phyloP scores from a whole-genome alignment of 2,113 vertebrate species.

The Danio rerio region GRCz12tu NC_133178.1:19345001-19345500 shows the following conservation, averaged over 20 bases:
- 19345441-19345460: conserved; percentile 76
- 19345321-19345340: conserved; percentile 23
- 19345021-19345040: too few relatives aligned
- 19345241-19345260: neutral
- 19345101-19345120: too few relatives aligned
- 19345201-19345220: neutral
- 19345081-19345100: too few relatives aligned
- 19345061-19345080: too few relatives aligned
- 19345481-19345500: conserved; percentile 70
- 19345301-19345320: neutral
- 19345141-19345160: too few relatives aligned
- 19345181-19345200: too few relatives aligned
- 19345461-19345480: conserved; percentile 73
- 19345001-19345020: too few relatives aligned
- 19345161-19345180: too few relatives aligned
- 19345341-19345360: neutral
- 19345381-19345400: conserved; percentile 16
- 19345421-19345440: conserved; percentile 70
- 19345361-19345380: neutral
- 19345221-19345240: neutral
- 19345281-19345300: neutral
- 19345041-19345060: too few relatives aligned
- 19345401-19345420: conserved; percentile 6
- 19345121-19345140: too few relatives aligned
- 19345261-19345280: neutral